Percentiles rank a stretch among this genome's conserved stretches.
Evolutionary conservation across 2,888 invertebrate genomes (phyloP).

Genomic region (Acanthococcus lagerstroemiae): DNA sequence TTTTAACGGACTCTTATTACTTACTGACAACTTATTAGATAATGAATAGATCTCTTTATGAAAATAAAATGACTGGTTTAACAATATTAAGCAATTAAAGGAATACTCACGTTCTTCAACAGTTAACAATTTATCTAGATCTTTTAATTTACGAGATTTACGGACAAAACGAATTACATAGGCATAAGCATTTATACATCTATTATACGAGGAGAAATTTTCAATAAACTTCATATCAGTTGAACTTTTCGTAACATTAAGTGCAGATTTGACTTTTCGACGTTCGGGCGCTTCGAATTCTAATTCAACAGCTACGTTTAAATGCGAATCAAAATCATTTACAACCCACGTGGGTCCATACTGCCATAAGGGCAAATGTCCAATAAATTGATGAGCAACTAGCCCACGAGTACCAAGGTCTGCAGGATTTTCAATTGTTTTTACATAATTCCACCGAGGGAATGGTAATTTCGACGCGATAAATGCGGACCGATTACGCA

Average conservation of each 20-base stretch:
- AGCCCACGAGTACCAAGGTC: background rate
- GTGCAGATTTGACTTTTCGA: background rate
- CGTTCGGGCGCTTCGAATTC: background rate
- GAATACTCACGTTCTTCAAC: background rate
- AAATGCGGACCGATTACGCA: background rate
- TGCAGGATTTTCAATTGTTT: background rate
- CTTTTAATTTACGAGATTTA: background rate
- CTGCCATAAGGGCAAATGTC: background rate
- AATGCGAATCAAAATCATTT: background rate
- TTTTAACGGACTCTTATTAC: background rate
- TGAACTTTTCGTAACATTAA: background rate
- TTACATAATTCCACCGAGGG: background rate
- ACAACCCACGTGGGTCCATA: background rate
- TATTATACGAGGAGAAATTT: background rate
- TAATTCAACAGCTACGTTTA: background rate
- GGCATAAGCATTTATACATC: background rate
- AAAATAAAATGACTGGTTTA: background rate
- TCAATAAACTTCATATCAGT: background rate
- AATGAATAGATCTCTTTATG: background rate
- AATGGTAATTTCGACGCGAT: background rate
- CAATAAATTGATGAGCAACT: background rate
- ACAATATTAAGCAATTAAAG: background rate
- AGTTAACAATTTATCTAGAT: background rate
- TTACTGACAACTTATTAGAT: background rate
- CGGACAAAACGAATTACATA: background rate